These are phyloP conservation scores for Stichodactyla helianthus DNA, from an alignment of 64 coral and sea anemone species.

Conservation along the genomic window DNA sequence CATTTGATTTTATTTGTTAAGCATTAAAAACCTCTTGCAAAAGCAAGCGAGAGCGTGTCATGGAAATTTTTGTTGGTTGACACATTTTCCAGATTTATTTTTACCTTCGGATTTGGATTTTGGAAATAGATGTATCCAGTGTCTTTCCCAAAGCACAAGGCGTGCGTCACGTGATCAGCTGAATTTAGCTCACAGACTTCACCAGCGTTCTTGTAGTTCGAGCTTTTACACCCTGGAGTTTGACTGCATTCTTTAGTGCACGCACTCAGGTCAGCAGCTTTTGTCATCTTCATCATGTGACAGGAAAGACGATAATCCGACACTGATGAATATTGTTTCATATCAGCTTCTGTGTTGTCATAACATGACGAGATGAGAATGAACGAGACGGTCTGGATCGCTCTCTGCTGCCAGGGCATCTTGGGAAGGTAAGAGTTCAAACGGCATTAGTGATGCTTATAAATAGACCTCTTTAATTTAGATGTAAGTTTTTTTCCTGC, in stretches of 20 bases:
- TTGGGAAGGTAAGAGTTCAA: background rate
- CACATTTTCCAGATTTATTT: too few relatives aligned
- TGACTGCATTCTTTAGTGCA: background rate
- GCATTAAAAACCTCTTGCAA: too few relatives aligned
- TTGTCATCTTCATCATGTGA: background rate
- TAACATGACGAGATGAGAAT: background rate
- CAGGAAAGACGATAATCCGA: background rate
- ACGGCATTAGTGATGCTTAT: too few relatives aligned
- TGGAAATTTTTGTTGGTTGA: too few relatives aligned
- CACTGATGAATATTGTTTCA: background rate
- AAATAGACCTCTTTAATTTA: too few relatives aligned
- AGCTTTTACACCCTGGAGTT: background rate
- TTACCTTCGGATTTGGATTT: background rate
- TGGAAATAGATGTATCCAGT: background rate
- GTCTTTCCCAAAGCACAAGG: background rate
- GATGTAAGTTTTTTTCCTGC: too few relatives aligned
- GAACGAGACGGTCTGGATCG: background rate
- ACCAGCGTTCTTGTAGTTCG: background rate
- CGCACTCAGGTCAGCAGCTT: background rate
- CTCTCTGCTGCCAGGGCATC: background rate
- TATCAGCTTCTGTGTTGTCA: background rate
- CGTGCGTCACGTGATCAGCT: background rate
- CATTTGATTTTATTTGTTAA: too few relatives aligned
- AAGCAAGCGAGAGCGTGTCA: too few relatives aligned
- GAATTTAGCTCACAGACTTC: background rate